Conservation (phyloP, 2,113 vertebrate species). For the Sturnus vulgaris region DNA sequence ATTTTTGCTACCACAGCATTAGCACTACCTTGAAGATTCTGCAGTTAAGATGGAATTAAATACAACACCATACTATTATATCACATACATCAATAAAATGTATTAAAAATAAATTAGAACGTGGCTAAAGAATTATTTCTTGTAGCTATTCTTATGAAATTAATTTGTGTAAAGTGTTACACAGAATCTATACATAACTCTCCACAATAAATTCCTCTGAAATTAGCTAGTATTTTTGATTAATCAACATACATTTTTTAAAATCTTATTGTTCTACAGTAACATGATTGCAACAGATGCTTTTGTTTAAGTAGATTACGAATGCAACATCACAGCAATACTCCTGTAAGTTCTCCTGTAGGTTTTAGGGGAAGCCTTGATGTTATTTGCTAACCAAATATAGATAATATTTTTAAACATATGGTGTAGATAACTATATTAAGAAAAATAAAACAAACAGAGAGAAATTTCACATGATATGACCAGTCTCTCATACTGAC, state of each 20-base stretch:
- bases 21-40: neutral
- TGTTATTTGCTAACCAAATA: neutral
- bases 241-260: neutral
- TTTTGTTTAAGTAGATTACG: neutral
- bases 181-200: neutral
- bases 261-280: neutral
- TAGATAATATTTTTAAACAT: neutral
- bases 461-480: neutral
- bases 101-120: neutral
- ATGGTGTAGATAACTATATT: neutral
- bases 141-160: neutral
- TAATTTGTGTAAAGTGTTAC: neutral
- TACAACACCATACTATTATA: neutral
- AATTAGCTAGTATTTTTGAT: neutral
- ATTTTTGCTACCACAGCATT: neutral
- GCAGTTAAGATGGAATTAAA: neutral
- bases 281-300: neutral
- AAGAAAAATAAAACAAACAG: neutral
- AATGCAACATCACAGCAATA: neutral
- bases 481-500: neutral
- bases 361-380: neutral
- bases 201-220: neutral
- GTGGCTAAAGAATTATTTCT: neutral
- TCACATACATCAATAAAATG: neutral
- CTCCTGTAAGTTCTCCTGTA: neutral